phyloP scores from a whole-genome alignment of 2,888 invertebrate genomes.

The Isotomurus palustris region DNA sequence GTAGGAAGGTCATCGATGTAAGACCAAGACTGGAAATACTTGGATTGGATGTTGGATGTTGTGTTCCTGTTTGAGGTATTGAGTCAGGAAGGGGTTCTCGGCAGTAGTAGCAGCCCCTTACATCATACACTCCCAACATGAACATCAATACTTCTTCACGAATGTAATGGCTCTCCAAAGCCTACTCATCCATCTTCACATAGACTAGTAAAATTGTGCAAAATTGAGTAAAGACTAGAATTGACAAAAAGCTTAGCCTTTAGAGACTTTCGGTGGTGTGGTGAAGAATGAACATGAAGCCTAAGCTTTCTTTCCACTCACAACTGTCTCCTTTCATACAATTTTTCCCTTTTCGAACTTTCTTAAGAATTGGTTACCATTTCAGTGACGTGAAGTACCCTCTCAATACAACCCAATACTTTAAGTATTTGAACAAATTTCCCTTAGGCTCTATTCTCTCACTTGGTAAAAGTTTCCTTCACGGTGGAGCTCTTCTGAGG shows the following conservation, averaged over 20 bases:
- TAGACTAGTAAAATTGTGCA: constrained; percentile 12
- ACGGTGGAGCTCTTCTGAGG: too few species aligned
- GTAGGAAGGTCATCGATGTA: too few species aligned
- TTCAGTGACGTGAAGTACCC: constrained; percentile 1
- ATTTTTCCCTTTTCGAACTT: not conserved
- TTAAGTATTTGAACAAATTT: too few species aligned
- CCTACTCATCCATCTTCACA: constrained; percentile 1
- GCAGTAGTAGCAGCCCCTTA: too few species aligned
- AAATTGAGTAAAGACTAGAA: constrained; percentile 17
- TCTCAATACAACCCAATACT: not conserved
- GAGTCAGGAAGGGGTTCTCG: too few species aligned
- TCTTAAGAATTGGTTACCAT: constrained; percentile 5
- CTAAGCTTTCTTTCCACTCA: not conserved
- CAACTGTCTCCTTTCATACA: not conserved
- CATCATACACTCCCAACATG: too few species aligned
- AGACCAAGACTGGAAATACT: too few species aligned
- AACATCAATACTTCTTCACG: too few species aligned
- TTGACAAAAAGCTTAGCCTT: constrained; percentile 17
- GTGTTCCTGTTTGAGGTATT: too few species aligned
- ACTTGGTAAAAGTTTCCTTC: too few species aligned
- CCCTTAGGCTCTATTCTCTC: too few species aligned
- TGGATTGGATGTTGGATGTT: too few species aligned
- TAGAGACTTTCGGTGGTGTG: constrained; percentile 2
- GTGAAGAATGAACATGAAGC: constrained; percentile 6
- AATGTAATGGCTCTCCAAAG: not conserved